phyloP scores from a whole-genome alignment of 1,140 invertebrate genomes.

The Spodoptera frugiperda region DNA sequence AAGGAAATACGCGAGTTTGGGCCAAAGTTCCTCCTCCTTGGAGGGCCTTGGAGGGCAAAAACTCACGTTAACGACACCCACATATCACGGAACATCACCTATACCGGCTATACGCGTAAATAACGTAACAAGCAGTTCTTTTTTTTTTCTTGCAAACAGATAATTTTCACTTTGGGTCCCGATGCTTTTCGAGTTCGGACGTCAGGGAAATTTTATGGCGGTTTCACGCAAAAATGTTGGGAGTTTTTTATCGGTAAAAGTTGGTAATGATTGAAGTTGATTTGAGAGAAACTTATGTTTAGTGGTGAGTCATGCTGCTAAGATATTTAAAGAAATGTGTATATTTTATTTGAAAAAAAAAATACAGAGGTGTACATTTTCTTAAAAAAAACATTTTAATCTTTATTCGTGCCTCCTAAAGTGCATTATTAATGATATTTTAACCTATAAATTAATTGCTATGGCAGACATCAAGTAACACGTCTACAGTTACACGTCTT shows the following conservation, averaged over 20 bases:
- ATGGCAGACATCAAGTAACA: too few relatives aligned
- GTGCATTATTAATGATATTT: too few relatives aligned
- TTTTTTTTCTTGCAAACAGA: constrained; percentile 31
- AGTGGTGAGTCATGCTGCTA: too few relatives aligned
- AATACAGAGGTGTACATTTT: too few relatives aligned
- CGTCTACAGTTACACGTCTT: too few relatives aligned
- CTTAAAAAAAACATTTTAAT: too few relatives aligned
- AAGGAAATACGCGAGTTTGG: constrained; percentile 41
- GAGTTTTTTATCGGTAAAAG: background rate
- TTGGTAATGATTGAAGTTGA: too few relatives aligned
- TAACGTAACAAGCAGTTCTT: constrained; percentile 26
- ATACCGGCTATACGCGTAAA: constrained; percentile 1
- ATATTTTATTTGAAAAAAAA: too few relatives aligned
- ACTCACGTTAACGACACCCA: constrained; percentile 36
- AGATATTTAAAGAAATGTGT: too few relatives aligned
- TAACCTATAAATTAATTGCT: too few relatives aligned
- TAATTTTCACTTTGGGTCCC: constrained; percentile 41
- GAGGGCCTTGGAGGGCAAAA: constrained; percentile 39
- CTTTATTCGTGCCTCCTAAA: too few relatives aligned
- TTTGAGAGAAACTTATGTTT: too few relatives aligned
- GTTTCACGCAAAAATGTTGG: background rate
- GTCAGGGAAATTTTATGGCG: background rate
- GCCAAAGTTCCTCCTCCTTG: constrained; percentile 12
- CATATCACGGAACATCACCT: constrained; percentile 34
- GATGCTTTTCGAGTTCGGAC: constrained; percentile 10